Base-by-base conservation (phyloP, 1,140 invertebrate species). In the Hypothenemus hampei region DNA sequence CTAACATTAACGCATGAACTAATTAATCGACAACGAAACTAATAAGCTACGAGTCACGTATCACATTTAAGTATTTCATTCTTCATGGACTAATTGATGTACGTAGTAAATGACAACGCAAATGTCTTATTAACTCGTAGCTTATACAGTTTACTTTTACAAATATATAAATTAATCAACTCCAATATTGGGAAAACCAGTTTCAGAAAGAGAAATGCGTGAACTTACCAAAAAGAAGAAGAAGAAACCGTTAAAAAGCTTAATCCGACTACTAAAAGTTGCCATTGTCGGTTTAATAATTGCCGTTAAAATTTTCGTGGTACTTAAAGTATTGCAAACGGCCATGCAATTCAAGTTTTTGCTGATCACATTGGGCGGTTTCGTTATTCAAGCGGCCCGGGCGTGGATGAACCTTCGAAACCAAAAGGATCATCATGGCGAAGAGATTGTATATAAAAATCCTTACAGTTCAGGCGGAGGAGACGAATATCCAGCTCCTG, bases 391-490 rank as follows among this genome's bases (percentile, higher is more conserved):
- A 69, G 72, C 81, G 11, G 79, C 78, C 0, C 75, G 81, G 20
- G 84, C 86, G 63, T 86, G 82, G 80, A 69, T 86, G 3, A 83
- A 86, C 57, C 61, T 86, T 3, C 22, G 37, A 23, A 50, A 57
- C 35, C 35, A 57, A n/a, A 87, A 86, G 65, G 74, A 76, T 13
- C 74, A 76, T 13, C 84, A 85, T 1, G 77, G 82, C 26, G 87
- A 87, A 72, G 83, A 86, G 24, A 83, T 87, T 55, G 86, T 86
- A 66, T 86, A 86, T 66, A 84, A 86, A 68, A 84, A 86, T 67
- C 84, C 85, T 5, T 83, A 86, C 23, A 13, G 24, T 8, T 16
- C 44, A 20, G 51, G 51, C 13, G 40, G 18, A 22, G 15, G 8
- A 11, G 44, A 43, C 10, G 55, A 57, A 26, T 50, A 50, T 37